These are phyloP conservation scores for Bos taurus DNA, from an alignment of 2,113 vertebrate genomes.

Conservation along the genomic window DNA sequence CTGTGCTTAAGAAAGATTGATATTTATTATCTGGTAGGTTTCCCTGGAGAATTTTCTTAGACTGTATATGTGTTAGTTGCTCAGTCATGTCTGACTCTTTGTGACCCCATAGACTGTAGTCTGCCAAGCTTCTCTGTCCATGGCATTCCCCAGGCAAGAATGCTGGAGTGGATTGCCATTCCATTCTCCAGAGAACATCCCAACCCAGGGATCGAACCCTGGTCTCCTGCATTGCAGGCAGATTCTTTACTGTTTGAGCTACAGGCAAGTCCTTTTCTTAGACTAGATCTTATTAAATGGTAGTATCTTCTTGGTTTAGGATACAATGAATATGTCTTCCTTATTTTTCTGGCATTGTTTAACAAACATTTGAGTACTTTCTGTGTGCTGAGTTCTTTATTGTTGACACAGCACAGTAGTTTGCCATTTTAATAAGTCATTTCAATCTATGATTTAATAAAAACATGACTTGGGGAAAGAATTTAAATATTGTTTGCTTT, in stretches of 20 bases:
- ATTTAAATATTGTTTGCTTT: background rate
- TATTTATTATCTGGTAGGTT: background rate
- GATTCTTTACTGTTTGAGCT: background rate
- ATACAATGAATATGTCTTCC: background rate
- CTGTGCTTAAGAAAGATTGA: background rate
- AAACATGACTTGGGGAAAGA: background rate
- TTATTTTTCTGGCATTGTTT: slow-evolving; percentile 20
- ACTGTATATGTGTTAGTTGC: background rate
- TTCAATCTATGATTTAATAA: background rate
- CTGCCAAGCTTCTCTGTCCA: background rate
- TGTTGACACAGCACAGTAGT: background rate
- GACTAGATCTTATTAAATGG: background rate
- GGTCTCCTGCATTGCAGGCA: background rate
- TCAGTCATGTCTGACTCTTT: background rate
- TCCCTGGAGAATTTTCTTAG: background rate
- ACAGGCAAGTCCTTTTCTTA: background rate
- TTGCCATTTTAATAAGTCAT: slow-evolving; percentile 7
- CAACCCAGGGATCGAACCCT: background rate
- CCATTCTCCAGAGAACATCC: background rate
- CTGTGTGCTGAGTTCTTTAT: background rate
- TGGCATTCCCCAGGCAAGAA: background rate
- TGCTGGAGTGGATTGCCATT: background rate
- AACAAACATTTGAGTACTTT: background rate
- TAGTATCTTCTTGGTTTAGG: background rate
- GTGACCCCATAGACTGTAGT: background rate